These are phyloP conservation scores for Thymelicus sylvestris DNA, from an alignment of 2,888 invertebrate genomes.

Conservation along the genomic window DNA sequence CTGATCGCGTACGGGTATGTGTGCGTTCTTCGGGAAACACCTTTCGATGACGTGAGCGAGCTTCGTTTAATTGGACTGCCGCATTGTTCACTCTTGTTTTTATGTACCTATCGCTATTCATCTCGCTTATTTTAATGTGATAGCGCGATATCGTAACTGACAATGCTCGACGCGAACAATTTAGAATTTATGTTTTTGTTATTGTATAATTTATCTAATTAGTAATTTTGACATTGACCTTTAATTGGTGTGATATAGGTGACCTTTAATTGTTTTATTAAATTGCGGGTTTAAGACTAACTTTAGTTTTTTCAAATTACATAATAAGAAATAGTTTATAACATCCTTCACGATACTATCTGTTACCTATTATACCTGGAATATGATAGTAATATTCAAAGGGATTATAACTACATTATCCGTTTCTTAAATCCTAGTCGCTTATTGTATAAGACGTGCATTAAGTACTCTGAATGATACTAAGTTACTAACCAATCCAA, in stretches of 20 bases:
- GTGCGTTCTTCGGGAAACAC: constrained; percentile 85
- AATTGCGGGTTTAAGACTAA: no score
- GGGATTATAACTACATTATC: background rate
- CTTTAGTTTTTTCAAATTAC: no score
- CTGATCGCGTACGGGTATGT: constrained; percentile 72
- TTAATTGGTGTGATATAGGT: no score
- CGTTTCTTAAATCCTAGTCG: background rate
- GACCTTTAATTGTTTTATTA: no score
- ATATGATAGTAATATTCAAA: background rate
- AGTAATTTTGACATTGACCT: no score
- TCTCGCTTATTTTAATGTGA: constrained; percentile 15
- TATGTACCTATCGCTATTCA: constrained; percentile 35
- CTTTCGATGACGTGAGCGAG: constrained; percentile 83
- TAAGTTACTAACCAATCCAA: no score
- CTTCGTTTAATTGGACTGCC: constrained; percentile 83
- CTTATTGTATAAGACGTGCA: no score
- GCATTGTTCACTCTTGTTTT: constrained; percentile 77
- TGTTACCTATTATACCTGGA: no score
- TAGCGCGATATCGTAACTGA: constrained; percentile 3
- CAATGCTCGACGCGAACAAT: background rate
- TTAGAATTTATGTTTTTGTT: background rate
- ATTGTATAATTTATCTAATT: no score
- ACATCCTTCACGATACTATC: no score
- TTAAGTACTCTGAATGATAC: no score
- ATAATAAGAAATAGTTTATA: no score